A percentile compares a stretch with the other conserved stretches of the same genome.
Conservation (phyloP, 2,113 vertebrate species). For the Cynoglossus semilaevis region DNA sequence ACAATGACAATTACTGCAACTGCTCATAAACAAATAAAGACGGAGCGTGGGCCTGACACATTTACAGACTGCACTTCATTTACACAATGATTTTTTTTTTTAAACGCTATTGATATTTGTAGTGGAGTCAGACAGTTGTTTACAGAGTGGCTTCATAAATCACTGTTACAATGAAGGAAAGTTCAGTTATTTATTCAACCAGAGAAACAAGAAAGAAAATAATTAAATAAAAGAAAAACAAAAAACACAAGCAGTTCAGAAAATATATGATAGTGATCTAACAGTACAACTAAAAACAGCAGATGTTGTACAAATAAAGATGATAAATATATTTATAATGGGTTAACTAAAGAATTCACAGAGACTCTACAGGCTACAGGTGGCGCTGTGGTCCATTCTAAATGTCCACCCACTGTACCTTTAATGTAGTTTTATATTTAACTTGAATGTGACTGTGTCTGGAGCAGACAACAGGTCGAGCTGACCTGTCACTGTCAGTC, state of each 20-base stretch:
- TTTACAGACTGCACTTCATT: not conserved
- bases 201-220: conserved; percentile 5
- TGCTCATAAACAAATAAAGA: not conserved
- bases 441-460: conserved; percentile 56
- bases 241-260: too few relatives aligned
- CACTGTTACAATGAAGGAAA: not conserved
- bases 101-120: not conserved
- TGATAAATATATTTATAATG: too few relatives aligned
- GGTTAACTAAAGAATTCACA: too few relatives aligned
- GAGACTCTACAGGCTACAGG: too few relatives aligned
- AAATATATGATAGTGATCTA: not conserved
- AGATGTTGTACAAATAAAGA: too few relatives aligned
- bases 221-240: not conserved
- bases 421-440: not conserved
- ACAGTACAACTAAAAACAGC: not conserved
- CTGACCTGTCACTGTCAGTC: conserved; percentile 65
- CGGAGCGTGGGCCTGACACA: conserved; percentile 1
- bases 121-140: not conserved
- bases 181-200: not conserved
- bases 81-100: not conserved
- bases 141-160: not conserved
- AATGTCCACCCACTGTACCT: too few relatives aligned
- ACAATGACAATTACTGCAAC: not conserved
- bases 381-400: too few relatives aligned
- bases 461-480: conserved; percentile 62